Conservation (phyloP, 2,888 invertebrate genomes). For the Pachycephus smyrnensis region DNA sequence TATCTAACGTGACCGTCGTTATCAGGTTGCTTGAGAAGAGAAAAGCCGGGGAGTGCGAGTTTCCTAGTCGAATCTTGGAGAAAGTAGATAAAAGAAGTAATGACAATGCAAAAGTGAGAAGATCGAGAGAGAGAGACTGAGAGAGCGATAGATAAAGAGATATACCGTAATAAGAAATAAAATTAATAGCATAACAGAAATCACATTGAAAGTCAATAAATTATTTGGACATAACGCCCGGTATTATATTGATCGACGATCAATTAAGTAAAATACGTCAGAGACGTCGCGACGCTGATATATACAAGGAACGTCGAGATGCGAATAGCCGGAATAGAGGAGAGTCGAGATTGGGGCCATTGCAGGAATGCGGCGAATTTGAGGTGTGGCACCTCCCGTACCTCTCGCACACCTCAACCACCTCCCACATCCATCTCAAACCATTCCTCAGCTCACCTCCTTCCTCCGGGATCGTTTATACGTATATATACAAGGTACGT, state of each 20-base stretch:
- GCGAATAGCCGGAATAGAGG: conserved; percentile 7
- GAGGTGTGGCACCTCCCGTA: conserved; percentile 53
- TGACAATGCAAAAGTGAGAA: neutral
- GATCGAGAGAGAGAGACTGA: neutral
- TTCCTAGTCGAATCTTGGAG: no score
- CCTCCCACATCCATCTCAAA: conserved; percentile 13
- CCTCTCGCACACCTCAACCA: conserved; percentile 5
- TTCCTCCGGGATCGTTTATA: conserved; percentile 5
- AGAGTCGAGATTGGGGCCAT: conserved; percentile 37
- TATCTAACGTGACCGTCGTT: neutral
- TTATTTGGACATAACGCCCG: neutral
- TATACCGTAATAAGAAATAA: neutral
- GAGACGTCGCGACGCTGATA: neutral
- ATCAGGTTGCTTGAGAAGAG: neutral
- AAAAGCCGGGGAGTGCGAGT: neutral
- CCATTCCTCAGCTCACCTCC: conserved; percentile 15
- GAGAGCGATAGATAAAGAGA: neutral
- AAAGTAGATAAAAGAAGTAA: neutral
- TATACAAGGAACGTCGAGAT: neutral
- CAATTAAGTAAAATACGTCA: neutral
- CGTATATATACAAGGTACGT: neutral
- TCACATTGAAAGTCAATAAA: neutral
- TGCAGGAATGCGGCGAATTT: conserved; percentile 59
- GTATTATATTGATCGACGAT: neutral
- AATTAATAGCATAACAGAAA: neutral